These are phyloP conservation scores for Heterohyrax brucei DNA, from an alignment of 2,797 vertebrate species.

Conservation along the genomic window DNA sequence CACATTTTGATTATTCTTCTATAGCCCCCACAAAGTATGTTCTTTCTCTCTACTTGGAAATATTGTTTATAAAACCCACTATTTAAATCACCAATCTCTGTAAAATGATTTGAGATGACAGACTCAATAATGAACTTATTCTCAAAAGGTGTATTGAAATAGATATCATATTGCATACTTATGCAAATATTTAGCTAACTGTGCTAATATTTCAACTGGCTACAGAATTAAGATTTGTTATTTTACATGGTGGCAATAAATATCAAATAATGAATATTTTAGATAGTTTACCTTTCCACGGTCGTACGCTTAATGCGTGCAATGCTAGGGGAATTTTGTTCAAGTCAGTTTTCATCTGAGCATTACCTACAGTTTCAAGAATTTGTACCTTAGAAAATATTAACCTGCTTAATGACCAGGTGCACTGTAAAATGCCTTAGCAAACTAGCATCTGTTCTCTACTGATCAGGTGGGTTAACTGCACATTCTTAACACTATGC, in stretches of 20 bases:
- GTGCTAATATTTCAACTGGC: background rate
- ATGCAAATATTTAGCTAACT: background rate
- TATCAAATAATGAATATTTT: conserved; percentile 33
- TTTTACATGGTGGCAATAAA: conserved; percentile 14
- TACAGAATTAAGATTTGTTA: background rate
- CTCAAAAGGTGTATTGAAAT: background rate
- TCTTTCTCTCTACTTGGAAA: background rate
- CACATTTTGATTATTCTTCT: background rate
- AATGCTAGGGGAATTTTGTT: background rate
- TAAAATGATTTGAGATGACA: background rate
- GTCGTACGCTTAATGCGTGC: background rate
- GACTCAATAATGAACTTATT: conserved; percentile 5
- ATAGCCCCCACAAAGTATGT: background rate
- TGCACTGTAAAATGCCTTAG: conserved; percentile 28
- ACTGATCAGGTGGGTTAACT: background rate
- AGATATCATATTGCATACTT: conserved; percentile 26
- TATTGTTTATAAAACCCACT: background rate
- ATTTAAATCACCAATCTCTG: background rate
- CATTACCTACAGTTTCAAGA: conserved; percentile 19
- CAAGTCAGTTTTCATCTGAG: conserved; percentile 38
- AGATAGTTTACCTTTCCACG: conserved; percentile 13
- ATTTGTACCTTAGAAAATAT: background rate
- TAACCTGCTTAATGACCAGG: background rate
- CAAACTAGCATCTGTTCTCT: background rate
- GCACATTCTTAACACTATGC: background rate